Evolutionary conservation across 2,888 invertebrate genomes (phyloP), one percentile per base, ranked within the genome.

Genomic region (Brenthis ino): DNA sequence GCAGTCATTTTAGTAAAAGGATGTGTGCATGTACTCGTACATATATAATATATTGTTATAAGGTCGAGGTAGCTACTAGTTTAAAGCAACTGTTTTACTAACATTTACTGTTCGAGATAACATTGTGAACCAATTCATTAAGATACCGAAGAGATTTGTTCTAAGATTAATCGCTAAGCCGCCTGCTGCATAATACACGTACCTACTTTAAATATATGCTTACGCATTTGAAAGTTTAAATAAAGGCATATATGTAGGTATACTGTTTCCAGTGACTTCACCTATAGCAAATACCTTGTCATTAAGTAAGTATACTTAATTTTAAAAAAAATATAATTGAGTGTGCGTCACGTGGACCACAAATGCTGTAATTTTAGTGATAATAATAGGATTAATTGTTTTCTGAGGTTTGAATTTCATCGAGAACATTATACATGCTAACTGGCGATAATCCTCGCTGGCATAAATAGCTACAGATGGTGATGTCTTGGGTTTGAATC

Each of bases 91-190:
- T 82, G 72, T 75, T 60, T 33, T 33, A 84, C 85, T 81, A 92
- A 92, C 91, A 91, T 93, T 91, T 91, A 86, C 82, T 77, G 77
- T 79, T 71, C 68, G 84, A 84, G 91, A 93, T 92, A 92, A 91
- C 89, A 87, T 86, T 91, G 85, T 89, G 87, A 87, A 91, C 91
- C 88, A 88, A 91, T 91, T 91, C 83, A 82, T 81, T 82, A 82
- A 83, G 88, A 87, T 89, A 89, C 81, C 82, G 84, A 84, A 84
- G 82, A 91, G 89, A 91, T 93, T 92, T 92, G 82, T 86, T 86
- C 85, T 87, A 69, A 88, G 92, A 92, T 92, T 92, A 92, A 80
- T 78, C 75, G 81, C 75, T 89, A 89, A 91, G 87, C 88, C 81
- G 80, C 77, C 74, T 64, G 74, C 82, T 84, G 63, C 63, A 86